Evolutionary conservation across 2,113 vertebrate genomes (phyloP).

Genomic region (Tamias sibiricus): DNA sequence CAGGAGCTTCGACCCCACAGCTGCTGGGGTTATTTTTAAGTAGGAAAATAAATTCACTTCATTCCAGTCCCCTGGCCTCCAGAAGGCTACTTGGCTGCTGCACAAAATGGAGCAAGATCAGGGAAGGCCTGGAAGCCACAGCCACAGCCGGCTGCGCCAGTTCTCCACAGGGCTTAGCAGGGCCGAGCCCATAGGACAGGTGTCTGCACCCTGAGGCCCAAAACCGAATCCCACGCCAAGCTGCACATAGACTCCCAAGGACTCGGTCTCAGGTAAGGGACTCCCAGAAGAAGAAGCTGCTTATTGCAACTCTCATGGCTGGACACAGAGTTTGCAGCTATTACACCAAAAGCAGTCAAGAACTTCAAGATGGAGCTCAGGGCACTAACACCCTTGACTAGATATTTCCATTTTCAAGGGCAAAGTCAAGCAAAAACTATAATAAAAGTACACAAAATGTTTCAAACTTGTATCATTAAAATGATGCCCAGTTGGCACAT

Average conservation of each 20-base stretch:
- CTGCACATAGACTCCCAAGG: not conserved
- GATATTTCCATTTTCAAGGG: not conserved
- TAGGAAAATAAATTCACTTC: conserved; percentile 74
- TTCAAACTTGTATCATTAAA: not conserved
- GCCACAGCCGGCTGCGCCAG: accelerated
- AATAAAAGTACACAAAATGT: not conserved
- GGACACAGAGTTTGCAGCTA: not conserved
- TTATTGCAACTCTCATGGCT: not conserved
- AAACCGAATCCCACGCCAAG: not conserved
- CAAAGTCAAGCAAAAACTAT: not conserved
- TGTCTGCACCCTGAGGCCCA: not conserved
- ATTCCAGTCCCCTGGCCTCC: conserved; percentile 21
- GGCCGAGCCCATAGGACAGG: accelerated
- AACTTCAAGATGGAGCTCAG: not conserved
- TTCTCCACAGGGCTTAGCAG: not conserved
- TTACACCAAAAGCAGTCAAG: not conserved
- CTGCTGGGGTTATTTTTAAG: conserved; percentile 83
- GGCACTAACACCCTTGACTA: not conserved
- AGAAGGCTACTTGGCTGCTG: not conserved
- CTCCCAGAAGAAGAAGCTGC: not conserved
- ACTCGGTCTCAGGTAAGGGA: not conserved
- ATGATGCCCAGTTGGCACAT: not conserved
- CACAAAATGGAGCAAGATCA: not conserved
- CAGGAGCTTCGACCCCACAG: conserved; percentile 74
- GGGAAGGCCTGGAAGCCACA: accelerated